Evolutionary conservation across 1,140 invertebrate genomes (phyloP), one percentile per base, ranked within the genome.

Genomic region (Platyscapa corneri): DNA sequence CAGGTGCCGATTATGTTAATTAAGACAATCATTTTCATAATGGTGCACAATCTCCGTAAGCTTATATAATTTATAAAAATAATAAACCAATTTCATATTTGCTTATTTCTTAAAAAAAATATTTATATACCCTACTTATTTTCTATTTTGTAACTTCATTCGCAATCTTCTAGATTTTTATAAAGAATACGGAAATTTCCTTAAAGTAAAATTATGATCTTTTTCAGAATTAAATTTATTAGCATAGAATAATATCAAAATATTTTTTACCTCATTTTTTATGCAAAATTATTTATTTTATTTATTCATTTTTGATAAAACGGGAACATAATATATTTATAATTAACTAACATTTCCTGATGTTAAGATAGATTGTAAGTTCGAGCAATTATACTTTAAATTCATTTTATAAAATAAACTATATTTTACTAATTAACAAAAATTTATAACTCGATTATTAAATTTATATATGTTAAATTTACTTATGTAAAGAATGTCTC

Each of bases 11-110:
- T 74, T 42, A 74, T 20, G 34, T 37, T 70, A 70, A 70, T 70
- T 12, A 30, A 70, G 16, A 12, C 67, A 16, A 5, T 2, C 2
- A 70, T 70, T 70, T 70, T 1, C 70, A 7, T 42, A 74, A 74
- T 74, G 23, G 39, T 74, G 5, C 37, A n/a, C 37, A 7, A 74
- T 42, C n/a, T 74, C 70, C 30, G 70, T 32, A 42, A 23, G 3
- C 39, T 74, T 74, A 74, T 23, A n/a, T 12, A 74, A 42, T 74
- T 74, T 37, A 39, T 37, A 74, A 42, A n/a, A n/a, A n/a, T n/a
- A n/a, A n/a, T n/a, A n/a, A n/a, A n/a, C n/a, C 37, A 42, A 12
- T 74, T n/a, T 39, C 10, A 14, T 1, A 70, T 5, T 23, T 16
- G 10, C 1, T 70, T 8, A 2, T 23, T 70, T 70, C 6, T 32